Evolutionary conservation across 2,888 invertebrate species (phyloP), one percentile per base, ranked within the genome.

Genomic region (Digitonthophagus gazella): DNA sequence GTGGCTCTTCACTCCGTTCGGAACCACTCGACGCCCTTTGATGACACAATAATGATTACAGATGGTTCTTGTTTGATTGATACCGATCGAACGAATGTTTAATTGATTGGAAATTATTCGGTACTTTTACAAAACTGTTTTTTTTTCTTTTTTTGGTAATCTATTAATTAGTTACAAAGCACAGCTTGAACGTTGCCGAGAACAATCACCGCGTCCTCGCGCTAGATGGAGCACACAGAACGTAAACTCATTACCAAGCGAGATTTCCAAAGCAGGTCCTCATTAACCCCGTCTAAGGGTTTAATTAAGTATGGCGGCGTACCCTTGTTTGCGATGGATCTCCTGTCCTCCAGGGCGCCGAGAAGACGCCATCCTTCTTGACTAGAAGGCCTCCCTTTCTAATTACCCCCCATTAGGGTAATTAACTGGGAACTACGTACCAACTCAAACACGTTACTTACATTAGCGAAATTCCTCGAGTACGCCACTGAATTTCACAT

Each of bases 321-420:
- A 73, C 74, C 74, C 61, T 61, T 19, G 61, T 61, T 61, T 61
- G 61, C 61, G 61, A 61, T 61, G 61, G 61, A 61, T 18, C 19
- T 14, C 18, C 4, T 20, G 61, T 61, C 20, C 20, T 18, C 61
- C 19, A 18, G 19, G 18, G 18, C n/a, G 65, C 66, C 22, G 58
- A 63, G 61, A 56, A 5, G 55, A n/a, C n/a, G 61, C 18, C 20
- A n/a, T 18, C 61, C 19, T n/a, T 6, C n/a, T 19, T 19, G 65
- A 63, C 22, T 54, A 63, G 61, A 56, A 5, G 55, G 71, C 70
- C 74, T 72, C 75, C 77, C 74, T 77, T 74, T 75, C 77, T 79
- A 79, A 80, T 80, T 79, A 80, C 77, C 67, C 72, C 74, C 78
- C 77, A 80, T 80, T 80, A 80, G 74, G 76, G 78, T 79, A 79